Evolutionary conservation across 2,888 invertebrate species (phyloP).

Genomic region (Cybosia mesomella): DNA sequence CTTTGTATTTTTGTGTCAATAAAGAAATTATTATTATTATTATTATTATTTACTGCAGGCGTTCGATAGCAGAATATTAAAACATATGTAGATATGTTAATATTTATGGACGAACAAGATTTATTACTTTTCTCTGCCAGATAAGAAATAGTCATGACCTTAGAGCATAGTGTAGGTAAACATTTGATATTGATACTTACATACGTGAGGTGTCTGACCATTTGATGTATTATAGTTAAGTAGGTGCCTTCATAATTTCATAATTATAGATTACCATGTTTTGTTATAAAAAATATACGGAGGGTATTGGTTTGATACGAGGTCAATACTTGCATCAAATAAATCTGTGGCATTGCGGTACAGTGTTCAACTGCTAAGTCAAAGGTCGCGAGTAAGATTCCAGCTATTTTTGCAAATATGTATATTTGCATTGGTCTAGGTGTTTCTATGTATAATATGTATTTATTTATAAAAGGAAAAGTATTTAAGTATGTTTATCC

Average conservation of each 20-base stretch:
- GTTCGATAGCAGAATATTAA: slow-evolving; percentile 12
- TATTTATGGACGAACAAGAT: slow-evolving; percentile 21
- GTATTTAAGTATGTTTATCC: too few species aligned
- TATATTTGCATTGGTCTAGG: too few species aligned
- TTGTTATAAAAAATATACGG: not conserved
- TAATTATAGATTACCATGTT: not conserved
- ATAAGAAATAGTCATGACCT: slow-evolving; percentile 42
- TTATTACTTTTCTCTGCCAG: slow-evolving; percentile 40
- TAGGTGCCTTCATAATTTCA: not conserved
- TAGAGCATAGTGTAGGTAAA: slow-evolving; percentile 30
- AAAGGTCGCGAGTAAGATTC: too few species aligned
- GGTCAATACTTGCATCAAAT: not conserved
- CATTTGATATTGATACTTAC: slow-evolving; percentile 30
- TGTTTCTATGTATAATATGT: too few species aligned
- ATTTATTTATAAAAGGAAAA: too few species aligned
- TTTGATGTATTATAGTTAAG: slow-evolving; percentile 37
- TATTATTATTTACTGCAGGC: not conserved
- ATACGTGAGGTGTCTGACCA: slow-evolving; percentile 46
- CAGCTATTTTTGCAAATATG: too few species aligned
- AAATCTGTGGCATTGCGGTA: too few species aligned
- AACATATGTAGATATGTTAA: slow-evolving; percentile 19
- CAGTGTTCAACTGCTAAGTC: too few species aligned
- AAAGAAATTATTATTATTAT: too few species aligned
- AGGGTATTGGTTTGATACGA: not conserved
- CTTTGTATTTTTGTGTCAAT: too few species aligned